Base-by-base conservation (phyloP, 2,113 vertebrate species). In the Peromyscus maniculatus region DNA sequence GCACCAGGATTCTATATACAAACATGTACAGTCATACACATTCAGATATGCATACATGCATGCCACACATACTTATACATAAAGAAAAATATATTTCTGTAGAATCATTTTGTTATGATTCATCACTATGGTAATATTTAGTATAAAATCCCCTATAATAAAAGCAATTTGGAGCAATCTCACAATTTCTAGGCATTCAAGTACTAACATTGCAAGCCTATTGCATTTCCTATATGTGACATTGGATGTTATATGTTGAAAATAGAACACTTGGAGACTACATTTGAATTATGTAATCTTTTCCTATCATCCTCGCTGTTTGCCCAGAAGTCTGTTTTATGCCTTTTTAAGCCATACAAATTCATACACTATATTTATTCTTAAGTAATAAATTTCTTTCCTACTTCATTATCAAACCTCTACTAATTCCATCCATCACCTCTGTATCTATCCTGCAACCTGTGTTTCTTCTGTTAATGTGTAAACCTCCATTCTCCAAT, bases 91-190 rank as follows among this genome's bases (percentile, higher is more conserved):
- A 83, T 39, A 39, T 16, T 83, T 3, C 12, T 39, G 94, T 97
- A 79, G 59, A 97, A 8, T 13, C 3, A 69, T 52, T 93, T 86
- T 88, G 83, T 33, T 92, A 39, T 62, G 24, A 39, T 62, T 59
- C 11, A 15, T 62, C 57, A n/a, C 5, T 59, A 7, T 62, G 12
- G 6, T 39, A 62, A 8, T 83, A 62, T 62, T 4, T 94, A 69
- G 31, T 49, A 16, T 83, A 84, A 55, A 95, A 43, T 55, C 6
- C 82, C 96, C 84, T 71, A 59, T 24, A 74, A 95, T n/a, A n/a
- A 95, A 97, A 92, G 8, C 33, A 96, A 89, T 66, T 78, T 91
- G 92, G 89, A 84, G 97, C 5, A 71, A 52, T 72, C 21, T 97
- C 62, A 86, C 67, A 96, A 89, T 69, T n/a, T 87, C 57, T 95